Base-by-base conservation (phyloP, 1,140 invertebrate species). In the Mylabris phalerata region DNA sequence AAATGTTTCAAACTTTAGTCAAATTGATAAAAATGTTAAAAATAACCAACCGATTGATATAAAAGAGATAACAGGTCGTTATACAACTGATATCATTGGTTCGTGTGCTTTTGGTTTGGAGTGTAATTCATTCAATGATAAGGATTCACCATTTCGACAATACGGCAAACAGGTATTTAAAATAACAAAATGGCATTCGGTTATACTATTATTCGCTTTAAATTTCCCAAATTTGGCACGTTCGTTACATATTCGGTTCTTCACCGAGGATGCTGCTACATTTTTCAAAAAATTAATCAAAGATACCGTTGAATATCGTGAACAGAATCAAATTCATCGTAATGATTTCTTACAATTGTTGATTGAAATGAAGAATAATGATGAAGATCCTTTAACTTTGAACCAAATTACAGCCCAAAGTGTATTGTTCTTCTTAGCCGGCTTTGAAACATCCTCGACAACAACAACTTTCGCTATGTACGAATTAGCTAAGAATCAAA, bases 401-500 rank as follows among this genome's bases (percentile, higher is more conserved):
- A 5, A 54, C 3, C 25, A 45, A 45, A 46, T 54, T 19, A 25
- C 51, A 6, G 48, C 60, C 5, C 48, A 61, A 50, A 38, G 38
- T 3, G 52, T 57, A 26, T 19, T 61, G 9, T 58, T 61, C 25
- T 61, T 61, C 24, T 25, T 79, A 3, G 81, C 80, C 43, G 78
- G 78, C 4, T 78, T 75, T 58, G 77, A 79, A 54, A 78, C 75
- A 0, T 75, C 73, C 4, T 75, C 77, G 0, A 73, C 72, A 6
- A 72, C 73, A 1, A 71, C 76, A 46, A 71, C 71, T 27, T 77
- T 75, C 61, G 67, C 75, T 0, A 50, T 79, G 3, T 81, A 79
- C 61, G 67, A 77, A 51, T 51, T 80, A 3, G 75, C 78, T 0
- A 49, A 67, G 40, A 67, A 80, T 67, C 71, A 68, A 1, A 71